These are phyloP conservation scores for Botia almorhae DNA, from an alignment of 2,797 vertebrate genomes.

Conservation along the genomic window DNA sequence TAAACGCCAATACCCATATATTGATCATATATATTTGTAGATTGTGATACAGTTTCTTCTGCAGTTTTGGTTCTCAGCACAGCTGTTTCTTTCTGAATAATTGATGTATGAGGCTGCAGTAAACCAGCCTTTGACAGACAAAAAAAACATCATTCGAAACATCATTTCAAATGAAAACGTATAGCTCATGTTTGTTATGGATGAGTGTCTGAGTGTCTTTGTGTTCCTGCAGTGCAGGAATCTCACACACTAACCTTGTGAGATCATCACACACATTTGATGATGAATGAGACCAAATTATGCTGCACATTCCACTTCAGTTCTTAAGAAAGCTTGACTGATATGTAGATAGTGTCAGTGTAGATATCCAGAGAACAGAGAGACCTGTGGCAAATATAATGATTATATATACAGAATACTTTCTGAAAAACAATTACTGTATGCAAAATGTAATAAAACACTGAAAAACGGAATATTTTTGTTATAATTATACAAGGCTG, in stretches of 20 bases:
- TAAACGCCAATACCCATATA: neutral
- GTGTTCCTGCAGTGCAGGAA: slow-evolving; percentile 55
- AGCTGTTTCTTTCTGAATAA: neutral
- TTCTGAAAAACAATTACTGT: no score
- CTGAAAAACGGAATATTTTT: no score
- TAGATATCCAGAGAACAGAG: no score
- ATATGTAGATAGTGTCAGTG: no score
- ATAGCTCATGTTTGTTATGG: slow-evolving; percentile 23
- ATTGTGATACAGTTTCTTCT: neutral
- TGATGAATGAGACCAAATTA: slow-evolving; percentile 51
- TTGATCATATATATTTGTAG: neutral
- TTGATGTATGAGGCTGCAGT: neutral
- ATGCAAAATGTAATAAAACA: no score
- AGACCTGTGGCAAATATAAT: no score
- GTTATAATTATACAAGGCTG: no score
- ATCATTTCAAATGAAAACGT: neutral
- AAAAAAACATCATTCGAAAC: neutral
- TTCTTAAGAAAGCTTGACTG: neutral
- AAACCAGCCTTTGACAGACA: neutral
- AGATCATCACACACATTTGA: slow-evolving; percentile 47
- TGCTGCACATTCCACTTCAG: slow-evolving; percentile 33
- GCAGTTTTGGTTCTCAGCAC: neutral
- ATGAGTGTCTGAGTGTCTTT: slow-evolving; percentile 49
- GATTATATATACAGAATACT: no score
- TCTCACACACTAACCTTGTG: slow-evolving; percentile 59